Evolutionary conservation across 1,140 invertebrate genomes (phyloP), one percentile per base, ranked within the genome.

Genomic region (Zeugodacus cucurbitae): DNA sequence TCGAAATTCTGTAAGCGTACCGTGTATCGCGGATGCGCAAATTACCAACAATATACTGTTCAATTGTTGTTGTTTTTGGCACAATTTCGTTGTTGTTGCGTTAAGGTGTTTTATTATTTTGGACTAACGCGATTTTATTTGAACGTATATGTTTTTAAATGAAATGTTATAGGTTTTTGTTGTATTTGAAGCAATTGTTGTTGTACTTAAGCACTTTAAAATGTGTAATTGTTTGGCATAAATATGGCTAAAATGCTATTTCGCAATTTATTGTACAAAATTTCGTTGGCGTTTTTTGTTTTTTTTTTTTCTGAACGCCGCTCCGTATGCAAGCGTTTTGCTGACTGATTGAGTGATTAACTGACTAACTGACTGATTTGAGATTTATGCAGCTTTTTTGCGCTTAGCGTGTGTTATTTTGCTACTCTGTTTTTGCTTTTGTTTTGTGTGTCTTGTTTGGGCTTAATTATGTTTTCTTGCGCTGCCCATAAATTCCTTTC

Each of bases 301-400:
- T 82, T 82, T 37, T 74, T 82, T 82, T 82, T n/a, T n/a, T n/a
- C n/a, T n/a, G n/a, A 62, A 17, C 48, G 26, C 29, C 17, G 29
- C 29, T 34, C 62, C 32, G 14, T 14, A 17, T 67, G 62, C 62
- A 11, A 67, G 62, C 17, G 62, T 54, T 17, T 17, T 54, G 29
- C 67, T 74, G 67, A 74, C 67, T 74, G 67, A 74, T 74, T 41
- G 32, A 74, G 67, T 74, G 67, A 37, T 74, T 74, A 74, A 74
- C 67, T 74, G 8, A 37, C 67, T 41, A 74, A 37, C 34, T 74
- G 34, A 74, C 67, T 74, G 34, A 74, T 74, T 74, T 67, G 29
- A 32, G 32, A 34, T 32, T 67, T 26, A 11, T 34, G 48, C 48
- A 54, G 48, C 48, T 54, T 54, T 54, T 54, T 54, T 54, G 48